Conservation (phyloP, 2,113 vertebrate genomes). For the Centropus unirufus region DNA sequence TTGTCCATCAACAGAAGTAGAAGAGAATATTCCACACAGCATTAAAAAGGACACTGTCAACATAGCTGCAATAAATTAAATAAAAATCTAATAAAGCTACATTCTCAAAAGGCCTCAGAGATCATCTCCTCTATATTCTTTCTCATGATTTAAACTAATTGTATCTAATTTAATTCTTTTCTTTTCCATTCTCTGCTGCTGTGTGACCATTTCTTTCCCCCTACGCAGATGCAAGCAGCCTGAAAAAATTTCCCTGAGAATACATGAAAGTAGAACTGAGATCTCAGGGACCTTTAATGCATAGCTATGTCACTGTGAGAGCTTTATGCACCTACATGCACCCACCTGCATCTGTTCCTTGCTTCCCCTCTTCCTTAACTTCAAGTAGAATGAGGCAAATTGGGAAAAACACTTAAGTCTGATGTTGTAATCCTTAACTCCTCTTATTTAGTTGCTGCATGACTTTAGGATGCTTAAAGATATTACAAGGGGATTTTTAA, state of each 20-base stretch:
- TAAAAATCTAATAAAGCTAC: constrained; percentile 60
- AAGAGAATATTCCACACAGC: constrained; percentile 23
- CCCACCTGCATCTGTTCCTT: not conserved
- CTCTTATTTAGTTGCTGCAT: not conserved
- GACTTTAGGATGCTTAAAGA: not conserved
- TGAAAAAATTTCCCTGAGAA: not conserved
- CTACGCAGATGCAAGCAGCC: not conserved
- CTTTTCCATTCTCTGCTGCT: constrained; percentile 23
- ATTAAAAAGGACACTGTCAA: constrained; percentile 46
- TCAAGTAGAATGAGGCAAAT: not conserved
- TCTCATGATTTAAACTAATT: constrained; percentile 67
- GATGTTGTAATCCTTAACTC: not conserved
- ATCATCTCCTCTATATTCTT: constrained; percentile 60
- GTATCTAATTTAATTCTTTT: constrained; percentile 60
- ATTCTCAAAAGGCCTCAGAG: constrained; percentile 61
- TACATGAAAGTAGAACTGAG: not conserved
- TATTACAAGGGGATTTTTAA: not conserved
- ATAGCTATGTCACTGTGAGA: not conserved
- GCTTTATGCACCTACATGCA: not conserved
- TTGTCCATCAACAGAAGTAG: constrained; percentile 1
- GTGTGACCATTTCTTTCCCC: not conserved
- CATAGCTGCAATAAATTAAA: constrained; percentile 52
- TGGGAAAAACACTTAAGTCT: not conserved
- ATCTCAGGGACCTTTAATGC: not conserved
- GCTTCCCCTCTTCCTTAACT: not conserved